A percentile compares a stretch with the other conserved stretches of the same genome.
Conservation (phyloP, 2,113 vertebrate genomes). For the Colistium nudipinnis region DNA sequence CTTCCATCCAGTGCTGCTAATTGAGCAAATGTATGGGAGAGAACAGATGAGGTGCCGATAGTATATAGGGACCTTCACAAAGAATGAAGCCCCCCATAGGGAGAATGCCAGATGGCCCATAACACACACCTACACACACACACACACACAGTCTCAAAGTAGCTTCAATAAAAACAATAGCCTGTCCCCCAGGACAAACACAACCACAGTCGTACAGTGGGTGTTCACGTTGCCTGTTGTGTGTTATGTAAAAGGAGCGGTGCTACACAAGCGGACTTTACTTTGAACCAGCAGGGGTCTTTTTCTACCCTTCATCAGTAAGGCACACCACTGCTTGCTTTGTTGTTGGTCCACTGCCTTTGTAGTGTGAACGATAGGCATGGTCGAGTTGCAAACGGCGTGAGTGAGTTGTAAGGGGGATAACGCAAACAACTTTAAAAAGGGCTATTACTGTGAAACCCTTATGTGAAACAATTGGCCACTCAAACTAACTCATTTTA, state of each 20-base stretch:
- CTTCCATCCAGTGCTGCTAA: conserved; percentile 75
- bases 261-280: conserved; percentile 44
- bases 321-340: conserved; percentile 18
- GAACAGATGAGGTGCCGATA: conserved; percentile 86
- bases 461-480: conserved; percentile 50
- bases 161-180: conserved; percentile 68
- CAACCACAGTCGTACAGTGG: conserved; percentile 30
- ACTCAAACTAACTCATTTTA: conserved; percentile 47
- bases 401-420: conserved; percentile 41
- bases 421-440: conserved; percentile 49
- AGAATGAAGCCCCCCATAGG: conserved; percentile 83
- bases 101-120: conserved; percentile 73
- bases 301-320: conserved; percentile 35
- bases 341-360: conserved; percentile 53
- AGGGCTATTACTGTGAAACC: conserved; percentile 46
- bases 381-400: conserved; percentile 13
- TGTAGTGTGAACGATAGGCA: conserved; percentile 61
- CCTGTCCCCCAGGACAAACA: conserved; percentile 62
- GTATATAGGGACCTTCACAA: conserved; percentile 81
- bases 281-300: conserved; percentile 63
- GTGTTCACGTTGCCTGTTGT: conserved; percentile 16
- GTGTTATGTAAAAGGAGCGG: conserved; percentile 55
- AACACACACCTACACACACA: conserved; percentile 21
- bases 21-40: conserved; percentile 82
- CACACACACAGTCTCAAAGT: conserved; percentile 42